Conservation (phyloP, 2,888 invertebrate species). For the Orthosia gothica region DNA sequence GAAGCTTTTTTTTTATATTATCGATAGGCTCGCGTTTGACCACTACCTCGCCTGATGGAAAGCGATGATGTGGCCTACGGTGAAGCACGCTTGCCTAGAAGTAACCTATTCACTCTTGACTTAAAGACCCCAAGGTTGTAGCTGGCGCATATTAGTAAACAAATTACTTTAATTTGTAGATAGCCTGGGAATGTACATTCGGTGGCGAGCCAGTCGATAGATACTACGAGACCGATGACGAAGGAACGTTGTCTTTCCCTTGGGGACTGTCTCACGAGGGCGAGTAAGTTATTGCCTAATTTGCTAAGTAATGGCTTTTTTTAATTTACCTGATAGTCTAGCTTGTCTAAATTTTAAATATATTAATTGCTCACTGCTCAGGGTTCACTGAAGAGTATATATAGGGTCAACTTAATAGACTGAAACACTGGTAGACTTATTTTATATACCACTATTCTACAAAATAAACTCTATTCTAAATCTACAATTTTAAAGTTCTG, state of each 20-base stretch:
- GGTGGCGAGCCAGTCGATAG: conserved; percentile 63
- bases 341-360: not conserved
- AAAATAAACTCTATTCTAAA: no score
- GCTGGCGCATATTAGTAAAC: no score
- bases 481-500: no score
- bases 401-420: not conserved
- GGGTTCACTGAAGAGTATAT: not conserved
- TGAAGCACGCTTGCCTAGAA: no score
- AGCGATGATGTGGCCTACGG: no score
- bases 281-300: conserved; percentile 69
- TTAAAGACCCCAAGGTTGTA: no score
- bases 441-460: not conserved
- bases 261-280: conserved; percentile 71
- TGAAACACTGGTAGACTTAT: not conserved
- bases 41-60: no score
- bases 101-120: no score
- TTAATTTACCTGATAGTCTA: conserved; percentile 8
- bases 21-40: no score
- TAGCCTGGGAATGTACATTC: conserved; percentile 73
- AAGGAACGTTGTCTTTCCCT: conserved; percentile 68
- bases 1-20: no score
- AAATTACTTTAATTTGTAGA: conserved; percentile 59
- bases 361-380: conserved; percentile 4
- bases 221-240: conserved; percentile 56
- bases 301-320: conserved; percentile 33